Evolutionary conservation across 1,140 invertebrate species (phyloP).

Genomic region (Zeugodacus cucurbitae): DNA sequence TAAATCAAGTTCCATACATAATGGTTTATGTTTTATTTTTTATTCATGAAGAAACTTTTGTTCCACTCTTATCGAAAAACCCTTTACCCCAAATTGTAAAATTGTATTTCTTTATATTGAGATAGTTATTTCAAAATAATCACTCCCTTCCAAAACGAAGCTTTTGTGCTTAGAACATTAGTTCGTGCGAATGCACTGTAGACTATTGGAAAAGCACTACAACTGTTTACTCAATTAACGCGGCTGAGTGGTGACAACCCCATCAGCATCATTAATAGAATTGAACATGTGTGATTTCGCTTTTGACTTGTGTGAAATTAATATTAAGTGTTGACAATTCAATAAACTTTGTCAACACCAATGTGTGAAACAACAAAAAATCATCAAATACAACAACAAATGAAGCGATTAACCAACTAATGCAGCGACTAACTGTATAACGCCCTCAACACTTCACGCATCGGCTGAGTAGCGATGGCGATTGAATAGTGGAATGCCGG

Average conservation of each 20-base stretch:
- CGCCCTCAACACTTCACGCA: not conserved
- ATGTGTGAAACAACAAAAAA: not conserved
- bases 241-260: not conserved
- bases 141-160: too few species aligned
- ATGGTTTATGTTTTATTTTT: too few species aligned
- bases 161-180: too few species aligned
- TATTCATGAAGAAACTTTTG: too few species aligned
- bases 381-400: not conserved
- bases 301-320: constrained; percentile 19
- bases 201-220: not conserved
- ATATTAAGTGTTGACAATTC: constrained; percentile 37
- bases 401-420: not conserved
- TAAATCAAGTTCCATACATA: too few species aligned
- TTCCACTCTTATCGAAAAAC: too few species aligned
- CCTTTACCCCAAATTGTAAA: too few species aligned
- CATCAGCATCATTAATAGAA: not conserved
- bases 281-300: not conserved
- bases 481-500: constrained; percentile 5
- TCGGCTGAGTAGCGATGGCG: not conserved
- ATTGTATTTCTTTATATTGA: too few species aligned
- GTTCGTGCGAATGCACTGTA: not conserved
- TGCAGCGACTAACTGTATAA: not conserved
- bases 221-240: constrained; percentile 31
- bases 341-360: constrained; percentile 17
- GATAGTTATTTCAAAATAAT: too few species aligned